Conservation (phyloP, 2,113 vertebrate species). For the Sardina pilchardus region DNA sequence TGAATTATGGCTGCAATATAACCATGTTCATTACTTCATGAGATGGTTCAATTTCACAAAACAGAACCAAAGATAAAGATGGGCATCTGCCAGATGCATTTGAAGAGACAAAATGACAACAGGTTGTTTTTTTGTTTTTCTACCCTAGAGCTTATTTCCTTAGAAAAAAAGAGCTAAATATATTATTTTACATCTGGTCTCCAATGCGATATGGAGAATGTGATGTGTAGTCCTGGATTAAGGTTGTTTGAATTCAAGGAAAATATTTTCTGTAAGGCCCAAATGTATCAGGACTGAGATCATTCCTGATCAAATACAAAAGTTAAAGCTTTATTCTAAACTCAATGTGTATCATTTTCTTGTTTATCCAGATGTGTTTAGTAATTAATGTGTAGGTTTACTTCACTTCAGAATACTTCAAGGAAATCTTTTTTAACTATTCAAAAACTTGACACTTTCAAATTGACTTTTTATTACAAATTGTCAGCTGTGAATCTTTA, state of each 20-base stretch:
- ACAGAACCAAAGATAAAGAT: not conserved
- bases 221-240: not conserved
- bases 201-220: not conserved
- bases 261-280: not conserved
- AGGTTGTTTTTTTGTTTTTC: not conserved
- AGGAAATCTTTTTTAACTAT: too few relatives aligned
- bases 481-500: too few relatives aligned
- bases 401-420: too few relatives aligned
- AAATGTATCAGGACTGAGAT: too few relatives aligned
- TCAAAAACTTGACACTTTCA: too few relatives aligned
- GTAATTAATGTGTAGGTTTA: too few relatives aligned
- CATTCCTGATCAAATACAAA: not conserved
- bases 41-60: not conserved
- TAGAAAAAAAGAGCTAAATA: too few relatives aligned
- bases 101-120: too few relatives aligned
- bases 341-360: not conserved
- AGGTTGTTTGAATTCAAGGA: not conserved
- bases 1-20: not conserved
- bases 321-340: not conserved
- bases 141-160: not conserved
- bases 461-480: too few relatives aligned
- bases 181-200: not conserved
- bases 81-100: too few relatives aligned
- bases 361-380: too few relatives aligned
- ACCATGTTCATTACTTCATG: not conserved